Percentiles rank a stretch among this genome's conserved stretches.
phyloP scores from a whole-genome alignment of 1,140 invertebrate genomes.

The Myzus persicae region DNA sequence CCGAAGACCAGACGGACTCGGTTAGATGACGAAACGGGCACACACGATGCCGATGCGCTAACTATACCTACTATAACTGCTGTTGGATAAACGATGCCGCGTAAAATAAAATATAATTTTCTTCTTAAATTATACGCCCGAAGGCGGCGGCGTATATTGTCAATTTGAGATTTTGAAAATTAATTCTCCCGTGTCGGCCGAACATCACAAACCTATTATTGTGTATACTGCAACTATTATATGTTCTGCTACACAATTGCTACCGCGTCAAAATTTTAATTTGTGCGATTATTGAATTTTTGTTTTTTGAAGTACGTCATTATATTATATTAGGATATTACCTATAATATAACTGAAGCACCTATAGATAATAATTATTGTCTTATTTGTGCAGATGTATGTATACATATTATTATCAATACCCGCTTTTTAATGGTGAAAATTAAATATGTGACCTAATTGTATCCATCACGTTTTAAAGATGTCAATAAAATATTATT shows the following conservation, averaged over 20 bases:
- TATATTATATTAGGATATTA: neutral
- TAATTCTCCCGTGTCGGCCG: neutral
- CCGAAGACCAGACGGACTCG: neutral
- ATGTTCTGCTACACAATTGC: too few species aligned
- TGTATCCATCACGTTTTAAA: neutral
- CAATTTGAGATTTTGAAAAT: neutral
- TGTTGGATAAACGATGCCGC: neutral
- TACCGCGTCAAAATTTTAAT: neutral
- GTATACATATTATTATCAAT: neutral
- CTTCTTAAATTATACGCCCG: neutral
- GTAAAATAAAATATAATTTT: neutral
- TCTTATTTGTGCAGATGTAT: neutral
- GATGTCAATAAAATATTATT: conserved; percentile 6
- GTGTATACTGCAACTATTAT: too few species aligned
- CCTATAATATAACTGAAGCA: neutral
- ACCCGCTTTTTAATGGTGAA: neutral
- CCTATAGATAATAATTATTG: neutral
- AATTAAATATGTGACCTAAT: too few species aligned
- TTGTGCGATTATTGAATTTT: neutral
- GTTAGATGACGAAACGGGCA: conserved; percentile 6
- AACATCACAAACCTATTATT: neutral
- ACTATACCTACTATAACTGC: neutral
- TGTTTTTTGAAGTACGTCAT: neutral
- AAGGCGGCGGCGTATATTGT: neutral
- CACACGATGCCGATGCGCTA: neutral